Evolutionary conservation across 2,113 vertebrate genomes (phyloP).

Genomic region (Dasyornis broadbenti): DNA sequence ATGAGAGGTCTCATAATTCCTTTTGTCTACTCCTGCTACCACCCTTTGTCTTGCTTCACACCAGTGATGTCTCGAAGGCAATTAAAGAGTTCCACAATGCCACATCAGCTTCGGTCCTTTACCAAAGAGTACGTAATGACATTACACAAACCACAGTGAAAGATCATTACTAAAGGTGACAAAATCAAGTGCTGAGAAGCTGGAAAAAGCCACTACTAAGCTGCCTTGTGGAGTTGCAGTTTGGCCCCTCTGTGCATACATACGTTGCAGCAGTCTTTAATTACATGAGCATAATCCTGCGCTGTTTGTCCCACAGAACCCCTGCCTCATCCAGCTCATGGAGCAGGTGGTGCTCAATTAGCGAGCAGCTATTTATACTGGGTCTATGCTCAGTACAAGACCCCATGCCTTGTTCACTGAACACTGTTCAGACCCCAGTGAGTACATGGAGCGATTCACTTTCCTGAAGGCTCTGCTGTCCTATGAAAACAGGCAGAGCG

Average conservation of each 20-base stretch:
- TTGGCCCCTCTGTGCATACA: background rate
- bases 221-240: background rate
- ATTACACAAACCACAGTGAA: background rate
- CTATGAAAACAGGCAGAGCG: background rate
- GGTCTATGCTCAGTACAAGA: background rate
- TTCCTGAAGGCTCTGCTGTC: background rate
- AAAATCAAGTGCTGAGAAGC: background rate
- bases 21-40: background rate
- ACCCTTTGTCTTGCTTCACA: background rate
- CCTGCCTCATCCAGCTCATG: background rate
- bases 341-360: background rate
- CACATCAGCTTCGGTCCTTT: background rate
- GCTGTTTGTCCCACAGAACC: background rate
- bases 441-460: background rate
- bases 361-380: slow-evolving; percentile 10
- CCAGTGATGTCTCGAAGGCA: background rate
- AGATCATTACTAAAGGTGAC: background rate
- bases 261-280: background rate
- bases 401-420: background rate
- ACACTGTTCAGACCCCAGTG: background rate
- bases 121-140: background rate
- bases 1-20: background rate
- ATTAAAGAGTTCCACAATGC: background rate
- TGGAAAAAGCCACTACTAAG: background rate
- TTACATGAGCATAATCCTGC: background rate